Conservation (phyloP, 2,113 vertebrate species). For the Triplophysa tibetana region DNA sequence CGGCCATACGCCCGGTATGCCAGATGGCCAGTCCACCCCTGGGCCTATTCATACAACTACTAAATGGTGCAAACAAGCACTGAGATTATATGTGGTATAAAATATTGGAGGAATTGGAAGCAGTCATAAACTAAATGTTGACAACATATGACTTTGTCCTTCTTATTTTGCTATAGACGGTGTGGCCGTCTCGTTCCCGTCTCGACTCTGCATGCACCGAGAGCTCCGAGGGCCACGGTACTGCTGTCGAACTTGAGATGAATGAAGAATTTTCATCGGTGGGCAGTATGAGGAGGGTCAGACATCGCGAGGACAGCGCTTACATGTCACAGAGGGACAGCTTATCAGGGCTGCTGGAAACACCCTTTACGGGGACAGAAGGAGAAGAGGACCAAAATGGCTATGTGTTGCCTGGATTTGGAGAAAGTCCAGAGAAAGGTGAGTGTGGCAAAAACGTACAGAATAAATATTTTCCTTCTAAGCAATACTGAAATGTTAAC, state of each 20-base stretch:
- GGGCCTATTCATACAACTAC: too few species aligned
- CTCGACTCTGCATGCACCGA: slow-evolving; percentile 78
- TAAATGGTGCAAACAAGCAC: too few species aligned
- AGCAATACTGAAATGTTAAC: neutral
- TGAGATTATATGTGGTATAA: too few species aligned
- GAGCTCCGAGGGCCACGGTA: slow-evolving; percentile 84
- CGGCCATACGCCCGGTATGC: too few species aligned
- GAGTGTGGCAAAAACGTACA: neutral
- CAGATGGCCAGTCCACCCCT: too few species aligned
- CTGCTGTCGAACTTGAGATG: slow-evolving; percentile 78
- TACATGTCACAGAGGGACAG: slow-evolving; percentile 85
- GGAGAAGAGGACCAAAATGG: slow-evolving; percentile 83
- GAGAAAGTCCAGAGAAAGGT: slow-evolving; percentile 78
- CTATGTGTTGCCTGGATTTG: slow-evolving; percentile 84
- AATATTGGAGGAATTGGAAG: neutral
- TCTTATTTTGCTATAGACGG: slow-evolving; percentile 39
- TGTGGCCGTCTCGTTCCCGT: slow-evolving; percentile 71
- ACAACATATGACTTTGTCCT: slow-evolving; percentile 26
- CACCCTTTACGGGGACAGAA: slow-evolving; percentile 72
- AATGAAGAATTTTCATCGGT: slow-evolving; percentile 73
- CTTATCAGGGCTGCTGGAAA: slow-evolving; percentile 69
- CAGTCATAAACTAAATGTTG: neutral
- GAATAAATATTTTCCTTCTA: neutral
- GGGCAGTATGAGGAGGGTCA: slow-evolving; percentile 72
- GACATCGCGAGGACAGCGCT: slow-evolving; percentile 84